Evolutionary conservation across 2,797 vertebrate species (phyloP).

Genomic region (Microctenopoma steveboyesi): DNA sequence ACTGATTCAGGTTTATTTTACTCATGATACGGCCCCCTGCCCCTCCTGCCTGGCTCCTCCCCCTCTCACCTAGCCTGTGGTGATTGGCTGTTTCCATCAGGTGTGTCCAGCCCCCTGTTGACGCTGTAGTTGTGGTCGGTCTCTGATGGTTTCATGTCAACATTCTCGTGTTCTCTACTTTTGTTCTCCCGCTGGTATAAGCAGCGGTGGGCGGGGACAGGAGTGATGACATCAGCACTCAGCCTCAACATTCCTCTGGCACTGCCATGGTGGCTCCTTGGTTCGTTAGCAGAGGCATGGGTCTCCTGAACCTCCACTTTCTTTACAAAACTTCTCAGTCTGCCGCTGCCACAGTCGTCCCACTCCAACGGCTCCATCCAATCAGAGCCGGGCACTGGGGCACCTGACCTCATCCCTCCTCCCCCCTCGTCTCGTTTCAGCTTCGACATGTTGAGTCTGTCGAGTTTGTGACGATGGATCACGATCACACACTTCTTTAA

Average conservation of each 20-base stretch:
- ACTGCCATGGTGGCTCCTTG: not conserved
- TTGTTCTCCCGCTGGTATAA: not conserved
- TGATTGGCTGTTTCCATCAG: not conserved
- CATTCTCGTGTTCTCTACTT: not conserved
- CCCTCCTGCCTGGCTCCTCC: not conserved
- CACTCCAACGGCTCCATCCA: too few species aligned
- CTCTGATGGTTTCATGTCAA: not conserved
- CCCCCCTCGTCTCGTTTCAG: too few species aligned
- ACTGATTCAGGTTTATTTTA: too few species aligned
- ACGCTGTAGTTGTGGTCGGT: not conserved
- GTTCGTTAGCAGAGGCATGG: too few species aligned
- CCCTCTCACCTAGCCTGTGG: not conserved
- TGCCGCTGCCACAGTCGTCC: too few species aligned
- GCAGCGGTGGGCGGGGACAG: not conserved
- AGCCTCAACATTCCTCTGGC: not conserved
- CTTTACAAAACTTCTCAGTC: too few species aligned
- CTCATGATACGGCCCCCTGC: too few species aligned
- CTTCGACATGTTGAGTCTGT: too few species aligned
- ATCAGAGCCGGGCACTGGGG: too few species aligned
- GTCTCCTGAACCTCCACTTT: too few species aligned
- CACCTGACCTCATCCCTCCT: too few species aligned
- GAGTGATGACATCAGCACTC: not conserved
- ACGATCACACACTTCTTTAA: constrained; percentile 1
- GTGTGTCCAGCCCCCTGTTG: not conserved
- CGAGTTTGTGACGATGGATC: too few species aligned